phyloP scores from a whole-genome alignment of 2,113 vertebrate species.

The Lepisosteus osseus region DNA sequence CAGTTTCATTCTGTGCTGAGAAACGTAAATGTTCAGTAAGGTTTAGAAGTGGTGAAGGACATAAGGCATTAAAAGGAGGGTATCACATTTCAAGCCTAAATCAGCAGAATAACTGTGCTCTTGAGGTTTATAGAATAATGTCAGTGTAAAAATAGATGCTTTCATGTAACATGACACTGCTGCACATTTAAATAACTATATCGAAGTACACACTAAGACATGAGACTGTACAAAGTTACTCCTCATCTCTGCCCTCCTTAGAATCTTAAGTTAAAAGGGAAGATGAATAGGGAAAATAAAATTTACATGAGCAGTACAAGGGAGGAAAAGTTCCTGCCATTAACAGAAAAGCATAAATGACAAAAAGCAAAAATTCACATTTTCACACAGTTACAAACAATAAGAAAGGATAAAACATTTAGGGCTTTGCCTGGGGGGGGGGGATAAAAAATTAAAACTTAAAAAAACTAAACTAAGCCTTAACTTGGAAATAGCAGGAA shows the following conservation, averaged over 20 bases:
- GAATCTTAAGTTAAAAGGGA: conserved; percentile 21
- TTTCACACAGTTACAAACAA: conserved; percentile 22
- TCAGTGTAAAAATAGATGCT: background rate
- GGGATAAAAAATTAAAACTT: conserved; percentile 18
- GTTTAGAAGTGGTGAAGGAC: too few species aligned
- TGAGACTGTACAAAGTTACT: conserved; percentile 26
- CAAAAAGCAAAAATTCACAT: conserved; percentile 31
- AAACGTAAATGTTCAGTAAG: too few species aligned
- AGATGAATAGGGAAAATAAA: conserved; percentile 31
- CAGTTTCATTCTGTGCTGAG: too few species aligned
- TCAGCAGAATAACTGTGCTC: too few species aligned
- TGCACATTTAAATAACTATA: conserved; percentile 46
- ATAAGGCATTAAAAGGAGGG: too few species aligned
- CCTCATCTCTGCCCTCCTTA: conserved; percentile 27
- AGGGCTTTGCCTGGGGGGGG: conserved; percentile 4
- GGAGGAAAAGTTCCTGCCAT: conserved; percentile 24
- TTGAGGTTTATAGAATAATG: conserved; percentile 22
- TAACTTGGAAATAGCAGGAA: background rate
- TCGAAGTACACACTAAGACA: conserved; percentile 43
- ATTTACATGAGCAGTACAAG: conserved; percentile 12
- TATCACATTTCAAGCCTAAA: too few species aligned
- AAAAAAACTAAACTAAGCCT: too few species aligned
- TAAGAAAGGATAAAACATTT: conserved; percentile 45
- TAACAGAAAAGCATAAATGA: conserved; percentile 30
- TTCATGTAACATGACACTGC: conserved; percentile 24